Base-by-base conservation (phyloP, 2,888 invertebrate species). In the Thymelicus lineola region DNA sequence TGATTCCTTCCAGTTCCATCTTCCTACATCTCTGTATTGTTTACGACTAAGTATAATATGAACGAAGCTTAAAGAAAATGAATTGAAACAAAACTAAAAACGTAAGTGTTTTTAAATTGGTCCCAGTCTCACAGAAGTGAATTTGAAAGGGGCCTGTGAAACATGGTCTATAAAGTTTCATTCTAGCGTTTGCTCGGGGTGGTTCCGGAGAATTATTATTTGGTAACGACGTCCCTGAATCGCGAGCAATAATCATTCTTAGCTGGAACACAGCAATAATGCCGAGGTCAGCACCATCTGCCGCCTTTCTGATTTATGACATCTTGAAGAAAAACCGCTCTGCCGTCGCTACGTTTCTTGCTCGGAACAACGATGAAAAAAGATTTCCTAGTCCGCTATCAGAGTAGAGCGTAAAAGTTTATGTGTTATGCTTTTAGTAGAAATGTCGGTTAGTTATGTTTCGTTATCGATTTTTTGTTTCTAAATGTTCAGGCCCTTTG, bases 271-370 rank as follows among this genome's bases (percentile, higher is more conserved):
- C 86, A 83, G 89, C 88, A 89, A 90, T 90, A 90, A 89, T 89
- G 86, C 89, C 87, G 81, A 86, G 90, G 89, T 89, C 90, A 90
- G 89, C 89, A 86, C 87, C 91, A 91, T 89, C 86, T 90, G 91
- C 85, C 82, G 88, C 88, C 86, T 75, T 63, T 75, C 87, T 91
- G 90, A 91, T 91, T 90, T 91, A 91, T 89, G 87, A 88, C 84
- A 86, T 85, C 79, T 85, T 76, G 83, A 82, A 84, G 84, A 86
- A 90, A 90, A 89, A 89, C 69, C 69, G 69, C 63, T 58, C 83
- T 81, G 78, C 36, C 65, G 58, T 80, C 83, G 80, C 79, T 73
- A 82, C 77, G 78, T 80, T 84, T 82, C 84, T 79, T 82, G 86
- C 85, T 85, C 85, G 83, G 84, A 77, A 84, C 80, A 83, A 86